Base-by-base conservation (phyloP, 2,113 vertebrate genomes). In the Myodes glareolus region DNA sequence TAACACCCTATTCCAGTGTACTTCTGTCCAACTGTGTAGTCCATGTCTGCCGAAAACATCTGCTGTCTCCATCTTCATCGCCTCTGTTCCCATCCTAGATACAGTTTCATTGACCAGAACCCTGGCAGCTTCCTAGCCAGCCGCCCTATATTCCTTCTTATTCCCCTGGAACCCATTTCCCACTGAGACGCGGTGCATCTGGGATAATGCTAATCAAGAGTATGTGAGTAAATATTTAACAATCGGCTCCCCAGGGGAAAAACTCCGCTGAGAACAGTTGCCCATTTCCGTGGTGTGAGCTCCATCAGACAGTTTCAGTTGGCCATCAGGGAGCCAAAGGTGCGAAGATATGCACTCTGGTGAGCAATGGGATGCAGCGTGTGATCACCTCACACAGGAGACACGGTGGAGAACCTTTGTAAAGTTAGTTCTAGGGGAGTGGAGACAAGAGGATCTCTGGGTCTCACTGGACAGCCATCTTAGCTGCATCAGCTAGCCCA, bases 191-290 rank as follows among this genome's bases (percentile, higher is more conserved):
- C 23, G 31, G 50, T 36, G 25, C 67, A 65, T 0, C 68, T 76
- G 58, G 63, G 47, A 33, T 76, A 39, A 63, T 73, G 21, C 70
- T 67, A 27, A 7, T 45, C 84, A 14, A 1, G 23, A 4, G 17
- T 27, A 3, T 47, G n/a, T 68, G 73, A 27, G 65, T 91, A 52
- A 55, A 39, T 80, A 72, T 75, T 61, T 80, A 68, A n/a, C 29
- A 42, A 29, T 1, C 0, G 2, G 63, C 19, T 55, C 14, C 76
- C 9, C 1, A 7, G 52, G 3, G 14, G 31, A 12, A 19, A 21
- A 80, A 31, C 29, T 73, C 58, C 14, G 42, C 72, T 47, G 19
- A 70, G 5, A 94, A 42, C 42, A 16, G 25, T 68, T 58, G 11
- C 82, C 73, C 19, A 0, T 77, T 81, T 50, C 63, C 33, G 0